These are phyloP conservation scores for Drosophila mimica DNA, from an alignment of 2,888 invertebrate species.

Conservation along the genomic window DNA sequence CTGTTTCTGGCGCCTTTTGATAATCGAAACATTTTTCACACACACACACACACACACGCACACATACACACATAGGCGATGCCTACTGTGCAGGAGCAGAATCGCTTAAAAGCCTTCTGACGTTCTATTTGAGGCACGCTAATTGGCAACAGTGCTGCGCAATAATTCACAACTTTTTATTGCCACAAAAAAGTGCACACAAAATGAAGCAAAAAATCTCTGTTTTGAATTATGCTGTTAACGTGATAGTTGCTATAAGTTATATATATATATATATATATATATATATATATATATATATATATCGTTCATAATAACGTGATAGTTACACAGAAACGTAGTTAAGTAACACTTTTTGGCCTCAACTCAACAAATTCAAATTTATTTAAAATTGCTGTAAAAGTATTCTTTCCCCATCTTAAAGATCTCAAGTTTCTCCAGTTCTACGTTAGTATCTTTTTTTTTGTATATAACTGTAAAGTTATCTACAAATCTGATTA, in stretches of 20 bases:
- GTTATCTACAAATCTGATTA: too few relatives aligned
- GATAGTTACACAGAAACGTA: neutral
- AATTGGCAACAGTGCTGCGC: slow-evolving; percentile 55
- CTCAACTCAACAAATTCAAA: neutral
- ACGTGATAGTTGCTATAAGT: slow-evolving; percentile 1
- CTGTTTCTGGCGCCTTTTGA: slow-evolving; percentile 17
- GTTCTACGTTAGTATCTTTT: neutral
- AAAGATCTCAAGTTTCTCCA: neutral
- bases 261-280: too few relatives aligned
- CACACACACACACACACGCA: slow-evolving; percentile 9
- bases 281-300: too few relatives aligned
- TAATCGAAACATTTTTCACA: slow-evolving; percentile 51
- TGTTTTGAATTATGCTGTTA: slow-evolving; percentile 19
- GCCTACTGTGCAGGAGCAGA: slow-evolving; percentile 15
- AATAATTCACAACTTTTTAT: slow-evolving; percentile 28
- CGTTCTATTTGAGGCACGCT: slow-evolving; percentile 41
- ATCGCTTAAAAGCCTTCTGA: slow-evolving; percentile 41
- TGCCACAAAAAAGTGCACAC: slow-evolving; percentile 1
- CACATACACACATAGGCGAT: slow-evolving; percentile 20
- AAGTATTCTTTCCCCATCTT: too few relatives aligned
- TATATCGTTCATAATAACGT: too few relatives aligned
- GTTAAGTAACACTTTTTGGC: neutral
- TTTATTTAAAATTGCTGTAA: neutral
- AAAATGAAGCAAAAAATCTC: neutral
- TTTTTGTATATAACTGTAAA: too few relatives aligned